phyloP scores from a whole-genome alignment of 2,797 vertebrate genomes.

The Yasuhikotakia modesta region DNA sequence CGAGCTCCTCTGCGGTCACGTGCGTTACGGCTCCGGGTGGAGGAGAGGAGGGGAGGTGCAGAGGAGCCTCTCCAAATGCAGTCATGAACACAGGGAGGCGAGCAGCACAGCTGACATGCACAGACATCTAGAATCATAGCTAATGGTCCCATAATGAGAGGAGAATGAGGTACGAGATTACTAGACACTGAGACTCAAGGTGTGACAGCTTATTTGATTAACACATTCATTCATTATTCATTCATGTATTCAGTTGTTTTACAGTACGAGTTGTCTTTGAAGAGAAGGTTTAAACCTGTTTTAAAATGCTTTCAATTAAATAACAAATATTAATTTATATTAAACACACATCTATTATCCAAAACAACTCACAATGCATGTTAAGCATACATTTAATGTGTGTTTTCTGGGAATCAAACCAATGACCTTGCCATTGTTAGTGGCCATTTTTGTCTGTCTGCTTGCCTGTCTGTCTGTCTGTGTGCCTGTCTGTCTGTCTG shows the following conservation, averaged over 20 bases:
- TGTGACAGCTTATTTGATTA: neutral
- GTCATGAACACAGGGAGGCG: neutral
- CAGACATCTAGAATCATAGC: neutral
- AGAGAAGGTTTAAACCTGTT: too few relatives aligned
- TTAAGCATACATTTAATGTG: neutral
- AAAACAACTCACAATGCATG: neutral
- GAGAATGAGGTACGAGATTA: neutral
- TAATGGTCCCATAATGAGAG: neutral
- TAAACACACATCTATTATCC: too few relatives aligned
- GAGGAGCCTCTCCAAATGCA: neutral
- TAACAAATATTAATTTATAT: too few relatives aligned
- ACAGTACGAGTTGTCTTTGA: too few relatives aligned
- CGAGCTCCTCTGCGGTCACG: slow-evolving; percentile 36
- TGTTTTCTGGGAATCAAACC: neutral
- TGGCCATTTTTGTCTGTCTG: too few relatives aligned
- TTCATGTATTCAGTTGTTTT: too few relatives aligned
- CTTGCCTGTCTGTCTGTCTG: too few relatives aligned
- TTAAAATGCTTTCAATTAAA: too few relatives aligned
- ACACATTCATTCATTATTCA: too few relatives aligned
- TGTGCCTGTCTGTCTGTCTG: too few relatives aligned
- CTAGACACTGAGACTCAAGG: neutral
- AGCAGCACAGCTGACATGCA: neutral
- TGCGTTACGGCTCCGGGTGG: slow-evolving; percentile 43
- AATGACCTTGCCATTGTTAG: neutral
- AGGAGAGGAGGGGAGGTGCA: neutral